Conservation (phyloP, 2,888 invertebrate genomes). For the Clitarchus hookeri region DNA sequence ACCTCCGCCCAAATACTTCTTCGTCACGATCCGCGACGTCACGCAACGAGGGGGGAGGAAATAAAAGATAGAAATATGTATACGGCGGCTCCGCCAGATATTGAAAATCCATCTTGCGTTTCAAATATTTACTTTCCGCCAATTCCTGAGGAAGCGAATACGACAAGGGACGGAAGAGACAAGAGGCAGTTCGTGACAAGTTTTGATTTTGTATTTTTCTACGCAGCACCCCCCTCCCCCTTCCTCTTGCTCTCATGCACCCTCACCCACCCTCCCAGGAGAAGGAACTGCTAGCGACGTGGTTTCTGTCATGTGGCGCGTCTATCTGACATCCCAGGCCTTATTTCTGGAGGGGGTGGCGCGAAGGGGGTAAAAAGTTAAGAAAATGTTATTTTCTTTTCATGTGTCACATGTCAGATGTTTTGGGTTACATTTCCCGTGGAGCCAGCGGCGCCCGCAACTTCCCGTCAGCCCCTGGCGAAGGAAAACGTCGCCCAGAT, state of each 20-base stretch:
- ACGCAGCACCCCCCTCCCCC: not conserved
- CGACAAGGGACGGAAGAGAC: constrained; percentile 1
- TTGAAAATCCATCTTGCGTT: constrained; percentile 9
- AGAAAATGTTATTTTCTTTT: constrained; percentile 14
- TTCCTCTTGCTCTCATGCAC: not conserved
- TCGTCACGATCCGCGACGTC: not conserved
- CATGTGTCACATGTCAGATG: not conserved
- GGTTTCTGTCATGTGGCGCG: not conserved
- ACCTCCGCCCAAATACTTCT: not conserved
- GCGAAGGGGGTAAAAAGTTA: not conserved
- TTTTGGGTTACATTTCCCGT: not conserved
- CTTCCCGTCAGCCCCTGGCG: not conserved
- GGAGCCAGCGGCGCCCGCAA: not conserved
- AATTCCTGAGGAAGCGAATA: not conserved
- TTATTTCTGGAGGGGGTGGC: not conserved
- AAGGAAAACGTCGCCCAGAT: not conserved
- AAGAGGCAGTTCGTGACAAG: constrained; percentile 9
- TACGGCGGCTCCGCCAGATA: not conserved
- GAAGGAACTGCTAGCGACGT: not conserved
- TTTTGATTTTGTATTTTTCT: constrained; percentile 10
- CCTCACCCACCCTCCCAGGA: not conserved
- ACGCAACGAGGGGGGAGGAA: not conserved
- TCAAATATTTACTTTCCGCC: constrained; percentile 10
- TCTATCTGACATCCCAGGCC: not conserved
- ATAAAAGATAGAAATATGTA: not conserved